These are phyloP conservation scores for Stichopus horrens DNA, from an alignment of 53 echinoderm and acorn worm species.

Conservation along the genomic window DNA sequence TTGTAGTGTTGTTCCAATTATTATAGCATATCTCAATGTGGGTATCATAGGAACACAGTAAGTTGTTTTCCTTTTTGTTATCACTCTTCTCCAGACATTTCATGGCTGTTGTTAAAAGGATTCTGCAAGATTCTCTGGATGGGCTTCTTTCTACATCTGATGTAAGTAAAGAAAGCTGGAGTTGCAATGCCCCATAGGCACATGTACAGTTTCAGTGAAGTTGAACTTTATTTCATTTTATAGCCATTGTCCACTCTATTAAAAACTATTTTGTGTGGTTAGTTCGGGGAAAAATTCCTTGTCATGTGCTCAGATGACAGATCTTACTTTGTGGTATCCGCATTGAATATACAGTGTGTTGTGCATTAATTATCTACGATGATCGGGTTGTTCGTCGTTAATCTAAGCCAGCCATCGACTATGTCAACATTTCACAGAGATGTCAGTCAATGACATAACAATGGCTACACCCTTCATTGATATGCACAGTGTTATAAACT, in stretches of 20 bases:
- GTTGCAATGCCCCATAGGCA: too few species aligned
- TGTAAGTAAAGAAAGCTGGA: conserved; percentile 59
- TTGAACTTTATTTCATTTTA: background rate
- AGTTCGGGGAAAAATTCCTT: background rate
- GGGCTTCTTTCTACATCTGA: conserved; percentile 91
- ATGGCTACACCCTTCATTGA: too few species aligned
- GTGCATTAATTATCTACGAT: too few species aligned
- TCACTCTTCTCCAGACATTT: conserved; percentile 62
- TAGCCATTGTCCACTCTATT: background rate
- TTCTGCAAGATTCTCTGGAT: conserved; percentile 86
- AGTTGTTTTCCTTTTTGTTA: background rate
- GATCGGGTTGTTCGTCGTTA: too few species aligned
- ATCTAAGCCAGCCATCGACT: too few species aligned
- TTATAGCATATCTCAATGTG: background rate
- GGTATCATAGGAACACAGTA: background rate
- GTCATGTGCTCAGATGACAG: background rate
- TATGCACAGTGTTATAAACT: too few species aligned
- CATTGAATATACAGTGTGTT: too few species aligned
- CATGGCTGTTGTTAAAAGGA: conserved; percentile 71
- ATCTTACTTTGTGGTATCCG: too few species aligned
- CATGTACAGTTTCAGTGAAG: too few species aligned
- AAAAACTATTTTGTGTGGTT: too few species aligned
- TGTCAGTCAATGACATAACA: too few species aligned
- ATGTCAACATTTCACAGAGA: too few species aligned
- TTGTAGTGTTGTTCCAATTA: background rate